Percentiles rank a stretch among this genome's conserved stretches.
These are phyloP conservation scores for Astropecten irregularis DNA, from an alignment of 53 echinoderm and acorn worm genomes.

Conservation along the genomic window DNA sequence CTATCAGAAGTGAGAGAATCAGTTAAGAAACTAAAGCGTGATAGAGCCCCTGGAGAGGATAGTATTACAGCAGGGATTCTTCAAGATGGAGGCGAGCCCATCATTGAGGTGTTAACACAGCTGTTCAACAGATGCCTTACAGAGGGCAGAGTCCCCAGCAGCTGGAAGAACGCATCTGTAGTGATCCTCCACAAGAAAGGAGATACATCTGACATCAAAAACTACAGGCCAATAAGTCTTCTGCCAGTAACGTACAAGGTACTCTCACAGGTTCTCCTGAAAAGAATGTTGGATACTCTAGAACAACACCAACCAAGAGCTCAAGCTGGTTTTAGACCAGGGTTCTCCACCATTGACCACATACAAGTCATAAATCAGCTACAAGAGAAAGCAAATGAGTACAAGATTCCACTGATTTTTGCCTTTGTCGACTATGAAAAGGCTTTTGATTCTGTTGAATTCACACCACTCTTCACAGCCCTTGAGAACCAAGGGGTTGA, in stretches of 20 bases:
- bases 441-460: background rate
- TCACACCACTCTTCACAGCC: background rate
- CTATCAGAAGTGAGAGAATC: no score
- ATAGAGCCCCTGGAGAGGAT: constrained; percentile 6
- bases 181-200: constrained; percentile 21
- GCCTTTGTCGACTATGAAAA: background rate
- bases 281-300: background rate
- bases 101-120: background rate
- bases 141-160: background rate
- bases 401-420: background rate
- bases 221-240: constrained; percentile 24
- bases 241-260: constrained; percentile 17
- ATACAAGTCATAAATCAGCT: background rate
- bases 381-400: background rate
- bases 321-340: constrained; percentile 31
- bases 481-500: background rate
- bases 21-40: no score
- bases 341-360: constrained; percentile 34
- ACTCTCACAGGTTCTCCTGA: background rate
- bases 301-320: constrained; percentile 15
- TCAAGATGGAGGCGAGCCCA: constrained; percentile 8
- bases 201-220: background rate
- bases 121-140: background rate
- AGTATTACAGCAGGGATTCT: background rate
- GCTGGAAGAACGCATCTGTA: constrained; percentile 12